A percentile compares a stretch with the other conserved stretches of the same genome.
These are phyloP conservation scores for Lepilemur septentrionalis DNA, from an alignment of 2,797 vertebrate species.

Conservation along the genomic window DNA sequence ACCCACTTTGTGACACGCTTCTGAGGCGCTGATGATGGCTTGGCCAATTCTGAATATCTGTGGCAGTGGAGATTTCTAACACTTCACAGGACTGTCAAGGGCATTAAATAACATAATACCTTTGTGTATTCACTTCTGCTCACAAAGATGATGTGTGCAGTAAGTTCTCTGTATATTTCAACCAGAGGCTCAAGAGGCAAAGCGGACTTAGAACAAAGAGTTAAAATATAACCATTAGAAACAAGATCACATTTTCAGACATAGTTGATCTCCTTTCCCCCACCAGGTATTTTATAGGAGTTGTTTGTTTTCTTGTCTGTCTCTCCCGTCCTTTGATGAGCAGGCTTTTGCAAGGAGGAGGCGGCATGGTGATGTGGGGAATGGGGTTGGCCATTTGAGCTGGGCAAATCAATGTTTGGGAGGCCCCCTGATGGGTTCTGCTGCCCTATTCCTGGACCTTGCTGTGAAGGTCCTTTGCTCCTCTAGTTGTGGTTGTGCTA, in stretches of 20 bases:
- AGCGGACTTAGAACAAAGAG: neutral
- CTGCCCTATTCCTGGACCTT: neutral
- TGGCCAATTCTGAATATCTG: neutral
- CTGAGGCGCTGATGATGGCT: neutral
- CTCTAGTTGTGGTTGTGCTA: neutral
- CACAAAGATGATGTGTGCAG: neutral
- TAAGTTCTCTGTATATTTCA: neutral
- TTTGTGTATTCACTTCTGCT: neutral
- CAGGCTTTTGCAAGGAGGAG: neutral
- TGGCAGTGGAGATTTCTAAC: no score
- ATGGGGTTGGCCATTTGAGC: neutral
- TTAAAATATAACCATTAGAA: neutral
- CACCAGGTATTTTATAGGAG: neutral
- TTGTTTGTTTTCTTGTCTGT: neutral
- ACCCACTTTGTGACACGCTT: neutral
- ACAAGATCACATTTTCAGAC: neutral
- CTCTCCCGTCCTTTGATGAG: neutral
- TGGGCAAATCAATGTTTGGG: neutral
- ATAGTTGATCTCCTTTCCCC: neutral
- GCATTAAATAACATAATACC: neutral
- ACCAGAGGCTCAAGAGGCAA: neutral
- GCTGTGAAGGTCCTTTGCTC: neutral
- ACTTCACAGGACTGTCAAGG: neutral
- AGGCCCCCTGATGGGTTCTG: neutral
- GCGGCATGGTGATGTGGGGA: neutral